phyloP scores from a whole-genome alignment of 2,113 vertebrate species.

The Corydoras maculifer region DNA sequence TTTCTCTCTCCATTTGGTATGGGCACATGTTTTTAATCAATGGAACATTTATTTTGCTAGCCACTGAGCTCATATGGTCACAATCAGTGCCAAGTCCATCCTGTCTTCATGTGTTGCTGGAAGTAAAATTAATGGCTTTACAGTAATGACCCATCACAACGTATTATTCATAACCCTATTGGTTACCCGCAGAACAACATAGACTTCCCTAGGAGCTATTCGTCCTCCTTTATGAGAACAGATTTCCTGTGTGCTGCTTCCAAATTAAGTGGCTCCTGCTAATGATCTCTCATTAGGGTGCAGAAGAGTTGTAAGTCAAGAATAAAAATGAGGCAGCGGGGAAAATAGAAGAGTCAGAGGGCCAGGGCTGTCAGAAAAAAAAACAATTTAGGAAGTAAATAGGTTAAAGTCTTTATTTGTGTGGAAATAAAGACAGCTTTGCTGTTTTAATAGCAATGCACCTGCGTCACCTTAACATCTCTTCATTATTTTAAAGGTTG shows the following conservation, averaged over 20 bases:
- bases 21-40: too few species aligned
- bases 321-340: not conserved
- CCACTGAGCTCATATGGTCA: too few species aligned
- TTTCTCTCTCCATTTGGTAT: too few species aligned
- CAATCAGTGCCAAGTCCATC: too few species aligned
- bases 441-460: slow-evolving; percentile 25
- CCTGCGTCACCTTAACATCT: slow-evolving; percentile 16
- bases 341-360: not conserved
- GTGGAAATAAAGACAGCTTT: too few species aligned
- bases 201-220: not conserved
- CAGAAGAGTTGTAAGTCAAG: slow-evolving; percentile 1
- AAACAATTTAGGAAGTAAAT: too few species aligned
- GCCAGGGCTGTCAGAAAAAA: too few species aligned
- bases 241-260: slow-evolving; percentile 1
- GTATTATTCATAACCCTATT: slow-evolving; percentile 11
- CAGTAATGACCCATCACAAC: slow-evolving; percentile 13
- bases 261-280: not conserved
- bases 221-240: not conserved
- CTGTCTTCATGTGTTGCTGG: too few species aligned
- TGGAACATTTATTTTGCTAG: too few species aligned
- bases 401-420: too few species aligned
- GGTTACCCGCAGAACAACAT: not conserved
- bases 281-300: not conserved
- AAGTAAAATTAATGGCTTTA: not conserved
- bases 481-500: not conserved